Percentiles rank a stretch among this genome's conserved stretches.
These are phyloP conservation scores for Carpatolechia fugitivella DNA, from an alignment of 2,888 invertebrate genomes.

Conservation along the genomic window DNA sequence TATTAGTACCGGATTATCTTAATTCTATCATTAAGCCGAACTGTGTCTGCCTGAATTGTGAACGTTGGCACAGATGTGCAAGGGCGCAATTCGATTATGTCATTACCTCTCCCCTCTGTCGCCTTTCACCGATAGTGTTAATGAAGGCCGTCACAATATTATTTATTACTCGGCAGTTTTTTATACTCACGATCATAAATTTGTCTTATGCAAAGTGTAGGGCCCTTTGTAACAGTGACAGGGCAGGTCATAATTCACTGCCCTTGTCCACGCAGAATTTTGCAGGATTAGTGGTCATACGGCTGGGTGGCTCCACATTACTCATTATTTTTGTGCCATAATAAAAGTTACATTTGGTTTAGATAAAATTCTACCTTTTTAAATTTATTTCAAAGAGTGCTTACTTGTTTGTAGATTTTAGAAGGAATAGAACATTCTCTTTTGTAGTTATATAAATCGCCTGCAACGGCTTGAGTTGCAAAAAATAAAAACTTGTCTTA, in stretches of 20 bases:
- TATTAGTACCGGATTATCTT: too few relatives aligned
- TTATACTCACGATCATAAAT: constrained; percentile 6
- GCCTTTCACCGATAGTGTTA: constrained; percentile 42
- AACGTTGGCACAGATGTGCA: constrained; percentile 46
- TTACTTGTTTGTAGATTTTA: too few relatives aligned
- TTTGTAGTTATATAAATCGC: too few relatives aligned
- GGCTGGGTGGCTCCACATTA: not conserved
- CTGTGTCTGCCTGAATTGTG: too few relatives aligned
- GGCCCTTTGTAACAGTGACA: constrained; percentile 1
- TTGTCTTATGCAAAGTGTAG: constrained; percentile 9
- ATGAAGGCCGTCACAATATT: constrained; percentile 46
- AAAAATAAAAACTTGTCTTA: too few relatives aligned
- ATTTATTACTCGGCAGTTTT: constrained; percentile 31
- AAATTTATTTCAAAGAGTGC: too few relatives aligned
- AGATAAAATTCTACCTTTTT: too few relatives aligned
- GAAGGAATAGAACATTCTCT: too few relatives aligned
- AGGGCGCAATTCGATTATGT: constrained; percentile 62
- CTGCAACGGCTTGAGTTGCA: too few relatives aligned
- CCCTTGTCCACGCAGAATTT: constrained; percentile 1
- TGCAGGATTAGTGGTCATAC: not conserved
- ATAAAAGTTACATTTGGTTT: too few relatives aligned
- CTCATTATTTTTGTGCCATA: not conserved
- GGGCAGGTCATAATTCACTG: constrained; percentile 4
- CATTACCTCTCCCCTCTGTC: constrained; percentile 39
- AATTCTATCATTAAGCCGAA: too few relatives aligned